Evolutionary conservation across 35 echinoderm and acorn worm species (phyloP), one percentile per base, ranked within the genome.

Genomic region (Antedon bifida): DNA sequence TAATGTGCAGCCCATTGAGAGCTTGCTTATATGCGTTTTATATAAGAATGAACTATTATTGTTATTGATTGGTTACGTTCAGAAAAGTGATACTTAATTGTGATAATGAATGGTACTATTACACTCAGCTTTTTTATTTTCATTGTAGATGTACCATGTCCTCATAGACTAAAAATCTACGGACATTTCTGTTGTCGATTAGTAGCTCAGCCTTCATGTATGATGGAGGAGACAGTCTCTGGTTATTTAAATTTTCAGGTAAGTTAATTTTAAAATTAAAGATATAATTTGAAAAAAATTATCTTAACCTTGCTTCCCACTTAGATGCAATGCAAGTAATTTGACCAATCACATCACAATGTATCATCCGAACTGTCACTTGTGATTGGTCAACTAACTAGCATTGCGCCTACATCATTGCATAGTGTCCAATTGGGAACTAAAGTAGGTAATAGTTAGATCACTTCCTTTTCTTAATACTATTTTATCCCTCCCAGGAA

Each of bases 151-250:
- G 51, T 64, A 64, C 9, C 51, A 23, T 64, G 51, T 64, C 51
- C 51, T 64, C 51, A 64, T 64, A 64, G 51, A 64, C 51, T 80
- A 26, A 34, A 17, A 21, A 36, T 80, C n/a, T 80, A 36, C 39
- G 78, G 78, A 19, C 92, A 97, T 32, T 87, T 92, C 35, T 97
- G 94, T 76, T 97, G 94, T 86, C 90, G 94, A 26, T 38, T 97
- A 23, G 94, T 87, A 38, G 90, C 91, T 30, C 94, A 97, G 76
- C 94, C 94, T 45, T 31, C 83, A 31, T 92, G 90, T 38, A 89
- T 92, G 75, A 76, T 85, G 29, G 76, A 96, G 29, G 90, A 90
- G 38, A 64, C 74, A 16, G 75, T 74, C 7, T 82, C 87, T 39
- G 94, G 90, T 26, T 86, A 78, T 80, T 85, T 97, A 3, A 45